phyloP scores from a whole-genome alignment of 2,797 vertebrate species.

The Eidolon dupreanum region DNA sequence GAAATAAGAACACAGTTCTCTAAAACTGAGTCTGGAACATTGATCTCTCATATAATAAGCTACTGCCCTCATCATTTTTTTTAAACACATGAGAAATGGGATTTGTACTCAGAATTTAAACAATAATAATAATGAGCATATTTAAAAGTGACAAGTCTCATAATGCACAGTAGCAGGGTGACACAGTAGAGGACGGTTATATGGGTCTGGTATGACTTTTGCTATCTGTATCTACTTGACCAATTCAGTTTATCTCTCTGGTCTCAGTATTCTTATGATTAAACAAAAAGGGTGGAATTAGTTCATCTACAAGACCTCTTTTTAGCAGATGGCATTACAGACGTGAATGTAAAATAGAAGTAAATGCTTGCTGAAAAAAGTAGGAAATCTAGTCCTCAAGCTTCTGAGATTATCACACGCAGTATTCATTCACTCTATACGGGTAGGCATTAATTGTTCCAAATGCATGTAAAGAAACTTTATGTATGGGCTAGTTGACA shows the following conservation, averaged over 20 bases:
- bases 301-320: background rate
- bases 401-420: background rate
- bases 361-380: background rate
- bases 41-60: background rate
- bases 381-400: background rate
- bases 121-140: background rate
- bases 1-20: background rate
- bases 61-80: background rate
- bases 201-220: background rate
- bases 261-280: background rate
- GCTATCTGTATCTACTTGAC: background rate
- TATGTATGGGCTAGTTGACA: background rate
- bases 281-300: background rate
- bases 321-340: background rate
- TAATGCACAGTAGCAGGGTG: background rate
- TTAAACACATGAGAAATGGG: background rate
- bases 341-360: background rate
- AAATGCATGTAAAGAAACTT: constrained; percentile 22
- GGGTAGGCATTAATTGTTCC: background rate
- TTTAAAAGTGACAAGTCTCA: background rate
- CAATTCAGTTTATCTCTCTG: background rate
- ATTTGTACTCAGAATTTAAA: constrained; percentile 23
- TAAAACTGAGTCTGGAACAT: background rate
- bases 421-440: background rate
- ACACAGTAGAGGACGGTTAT: background rate